Evolutionary conservation across 2,888 invertebrate species (phyloP).

Genomic region (Callosobruchus maculatus): DNA sequence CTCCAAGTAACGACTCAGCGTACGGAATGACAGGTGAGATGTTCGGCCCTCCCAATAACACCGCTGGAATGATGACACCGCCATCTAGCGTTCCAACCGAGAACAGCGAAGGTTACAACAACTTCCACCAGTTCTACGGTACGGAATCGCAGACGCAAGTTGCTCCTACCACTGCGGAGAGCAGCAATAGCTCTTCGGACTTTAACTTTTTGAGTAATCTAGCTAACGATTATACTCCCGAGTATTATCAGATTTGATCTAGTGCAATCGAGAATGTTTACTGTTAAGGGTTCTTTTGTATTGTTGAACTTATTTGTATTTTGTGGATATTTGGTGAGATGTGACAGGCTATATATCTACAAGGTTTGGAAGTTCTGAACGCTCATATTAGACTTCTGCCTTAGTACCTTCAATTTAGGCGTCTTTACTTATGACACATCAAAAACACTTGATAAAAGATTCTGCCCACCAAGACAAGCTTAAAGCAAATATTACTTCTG

Average conservation of each 20-base stretch:
- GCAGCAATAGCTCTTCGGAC: slow-evolving; percentile 89
- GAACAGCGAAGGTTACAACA: slow-evolving; percentile 63
- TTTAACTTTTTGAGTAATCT: slow-evolving; percentile 91
- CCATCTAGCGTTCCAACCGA: slow-evolving; percentile 59
- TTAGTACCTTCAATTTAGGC: too few relatives aligned
- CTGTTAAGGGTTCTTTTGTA: slow-evolving; percentile 16
- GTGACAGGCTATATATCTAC: neutral
- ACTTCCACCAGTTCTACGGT: slow-evolving; percentile 69
- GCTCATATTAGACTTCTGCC: too few relatives aligned
- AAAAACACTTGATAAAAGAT: too few relatives aligned
- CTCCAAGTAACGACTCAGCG: slow-evolving; percentile 51
- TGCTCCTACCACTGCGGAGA: slow-evolving; percentile 61
- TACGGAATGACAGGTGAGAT: slow-evolving; percentile 50
- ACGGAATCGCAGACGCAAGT: slow-evolving; percentile 44
- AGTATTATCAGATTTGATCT: slow-evolving; percentile 75
- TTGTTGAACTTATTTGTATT: slow-evolving; percentile 26
- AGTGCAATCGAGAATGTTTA: slow-evolving; percentile 38
- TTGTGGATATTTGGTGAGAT: slow-evolving; percentile 17
- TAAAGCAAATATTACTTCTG: too few relatives aligned
- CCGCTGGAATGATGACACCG: slow-evolving; percentile 58
- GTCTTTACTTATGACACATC: too few relatives aligned
- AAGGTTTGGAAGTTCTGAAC: too few relatives aligned
- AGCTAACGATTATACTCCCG: slow-evolving; percentile 89
- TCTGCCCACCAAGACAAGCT: too few relatives aligned
- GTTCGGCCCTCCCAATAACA: slow-evolving; percentile 45